Evolutionary conservation across 2,797 vertebrate genomes (phyloP).

Genomic region (Manis javanica): DNA sequence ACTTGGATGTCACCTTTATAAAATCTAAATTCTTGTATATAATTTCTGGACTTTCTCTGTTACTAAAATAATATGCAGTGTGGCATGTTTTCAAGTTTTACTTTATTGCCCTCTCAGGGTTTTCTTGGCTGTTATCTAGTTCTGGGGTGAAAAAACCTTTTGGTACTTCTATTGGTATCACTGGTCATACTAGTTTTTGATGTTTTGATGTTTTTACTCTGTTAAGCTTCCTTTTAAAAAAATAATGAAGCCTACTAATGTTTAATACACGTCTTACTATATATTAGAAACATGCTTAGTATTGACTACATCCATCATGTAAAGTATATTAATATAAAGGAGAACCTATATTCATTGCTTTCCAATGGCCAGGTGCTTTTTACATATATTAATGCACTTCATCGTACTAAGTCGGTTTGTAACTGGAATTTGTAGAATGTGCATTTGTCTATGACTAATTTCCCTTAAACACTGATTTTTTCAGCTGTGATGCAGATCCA

Average conservation of each 20-base stretch:
- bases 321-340: background rate
- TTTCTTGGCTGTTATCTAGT: background rate
- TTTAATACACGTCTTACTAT: background rate
- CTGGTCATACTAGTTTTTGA: background rate
- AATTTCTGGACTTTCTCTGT: conserved; percentile 1
- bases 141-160: background rate
- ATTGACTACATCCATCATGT: background rate
- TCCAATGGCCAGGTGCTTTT: conserved; percentile 34
- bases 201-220: background rate
- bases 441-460: conserved; percentile 23
- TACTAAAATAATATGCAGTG: background rate
- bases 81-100: background rate
- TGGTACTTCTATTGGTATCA: conserved; percentile 13
- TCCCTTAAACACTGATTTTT: conserved; percentile 27
- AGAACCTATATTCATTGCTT: conserved; percentile 6
- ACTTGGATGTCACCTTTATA: conserved; percentile 1
- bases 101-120: background rate
- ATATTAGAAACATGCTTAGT: background rate
- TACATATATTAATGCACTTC: conserved; percentile 9
- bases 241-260: background rate
- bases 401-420: conserved; percentile 32
- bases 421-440: background rate
- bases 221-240: background rate
- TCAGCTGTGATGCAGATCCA: conserved; percentile 98
- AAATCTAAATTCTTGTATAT: conserved; percentile 30